Conservation (phyloP, 2,888 invertebrate species). For the Chironomus riparius region DNA sequence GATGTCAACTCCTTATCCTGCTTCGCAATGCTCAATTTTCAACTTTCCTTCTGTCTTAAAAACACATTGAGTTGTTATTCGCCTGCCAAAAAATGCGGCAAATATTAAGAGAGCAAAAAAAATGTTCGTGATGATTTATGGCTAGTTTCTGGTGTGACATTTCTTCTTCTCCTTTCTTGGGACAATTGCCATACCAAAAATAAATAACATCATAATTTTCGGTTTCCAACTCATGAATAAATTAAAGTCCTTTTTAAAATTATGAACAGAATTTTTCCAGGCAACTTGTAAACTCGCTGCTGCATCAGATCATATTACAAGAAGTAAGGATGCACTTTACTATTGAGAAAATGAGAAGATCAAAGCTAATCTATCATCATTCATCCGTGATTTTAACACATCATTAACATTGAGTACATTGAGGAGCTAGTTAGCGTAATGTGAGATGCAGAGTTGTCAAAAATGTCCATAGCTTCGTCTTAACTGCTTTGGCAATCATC, state of each 20-base stretch:
- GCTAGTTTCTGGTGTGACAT: conserved; percentile 1
- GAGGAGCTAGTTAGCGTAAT: background rate
- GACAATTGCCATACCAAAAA: background rate
- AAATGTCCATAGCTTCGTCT: no score
- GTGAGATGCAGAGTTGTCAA: no score
- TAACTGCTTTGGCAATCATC: no score
- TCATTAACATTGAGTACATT: conserved; percentile 5
- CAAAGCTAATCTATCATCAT: conserved; percentile 8
- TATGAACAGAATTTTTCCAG: background rate
- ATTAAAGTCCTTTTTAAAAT: background rate
- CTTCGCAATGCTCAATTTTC: background rate
- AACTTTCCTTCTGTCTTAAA: background rate
- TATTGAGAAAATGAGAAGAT: background rate
- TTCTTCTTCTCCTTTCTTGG: background rate
- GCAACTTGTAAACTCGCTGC: background rate
- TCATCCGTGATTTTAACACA: conserved; percentile 5
- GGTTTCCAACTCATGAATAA: background rate
- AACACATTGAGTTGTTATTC: background rate
- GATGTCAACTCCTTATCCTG: conserved; percentile 1
- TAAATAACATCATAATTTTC: conserved; percentile 10
- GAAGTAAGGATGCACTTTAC: background rate
- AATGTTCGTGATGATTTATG: conserved; percentile 5
- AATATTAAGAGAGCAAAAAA: background rate
- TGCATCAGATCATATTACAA: background rate
- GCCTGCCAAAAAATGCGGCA: conserved; percentile 10